Conservation (phyloP, 2,113 vertebrate species). For the Regulus satrapa region DNA sequence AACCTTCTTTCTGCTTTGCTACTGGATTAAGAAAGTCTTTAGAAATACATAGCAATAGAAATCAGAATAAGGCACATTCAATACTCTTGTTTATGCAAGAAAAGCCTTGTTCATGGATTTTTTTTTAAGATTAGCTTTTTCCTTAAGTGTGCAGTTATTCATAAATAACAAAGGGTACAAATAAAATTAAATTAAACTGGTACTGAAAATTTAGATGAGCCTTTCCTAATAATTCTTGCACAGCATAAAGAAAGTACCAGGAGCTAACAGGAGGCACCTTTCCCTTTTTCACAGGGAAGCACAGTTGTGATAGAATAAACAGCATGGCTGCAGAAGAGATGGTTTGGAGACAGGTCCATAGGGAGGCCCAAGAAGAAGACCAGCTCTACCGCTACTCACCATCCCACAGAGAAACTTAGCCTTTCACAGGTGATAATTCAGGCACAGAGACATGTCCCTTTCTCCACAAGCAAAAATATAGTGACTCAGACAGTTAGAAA, state of each 20-base stretch:
- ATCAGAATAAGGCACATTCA: neutral
- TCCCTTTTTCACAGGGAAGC: neutral
- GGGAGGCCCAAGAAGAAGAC: neutral
- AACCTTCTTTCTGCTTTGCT: neutral
- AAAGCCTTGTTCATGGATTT: neutral
- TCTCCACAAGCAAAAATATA: neutral
- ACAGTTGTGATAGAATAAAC: neutral
- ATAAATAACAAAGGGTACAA: neutral
- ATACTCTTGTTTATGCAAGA: neutral
- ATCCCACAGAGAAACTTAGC: neutral
- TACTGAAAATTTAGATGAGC: neutral
- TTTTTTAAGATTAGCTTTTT: neutral
- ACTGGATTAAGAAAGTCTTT: neutral
- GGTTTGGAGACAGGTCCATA: neutral
- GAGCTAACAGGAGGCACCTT: neutral
- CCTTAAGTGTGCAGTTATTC: neutral
- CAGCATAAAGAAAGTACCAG: neutral
- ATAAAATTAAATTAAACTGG: neutral
- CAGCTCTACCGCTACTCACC: fast-evolving
- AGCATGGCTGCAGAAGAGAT: neutral
- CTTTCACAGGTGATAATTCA: neutral
- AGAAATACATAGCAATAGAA: neutral
- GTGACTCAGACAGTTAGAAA: neutral
- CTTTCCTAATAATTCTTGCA: neutral
- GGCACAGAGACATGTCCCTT: neutral